Base-by-base conservation (phyloP, 2,797 vertebrate genomes). In the Enteromius viviparus region DNA sequence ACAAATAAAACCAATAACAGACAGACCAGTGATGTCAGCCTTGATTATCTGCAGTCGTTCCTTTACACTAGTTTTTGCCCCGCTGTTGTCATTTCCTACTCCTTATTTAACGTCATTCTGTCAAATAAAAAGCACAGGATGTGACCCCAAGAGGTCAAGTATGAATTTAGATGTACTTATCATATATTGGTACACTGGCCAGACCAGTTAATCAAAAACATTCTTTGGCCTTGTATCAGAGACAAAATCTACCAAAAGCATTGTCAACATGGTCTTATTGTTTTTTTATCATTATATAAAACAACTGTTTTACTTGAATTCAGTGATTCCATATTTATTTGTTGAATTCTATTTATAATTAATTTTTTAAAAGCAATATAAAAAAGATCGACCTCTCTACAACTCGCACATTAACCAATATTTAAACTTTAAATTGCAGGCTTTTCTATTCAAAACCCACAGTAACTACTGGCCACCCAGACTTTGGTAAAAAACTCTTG, bases 31-130 rank as follows among this genome's bases (percentile, higher is more conserved):
- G 86, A 90, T 89, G 89, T 90, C 89, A 89, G 69, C 34, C 40
- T 68, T 76, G 47, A 80, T 87, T 87, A 82, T 76, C 40, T 62
- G 66, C 71, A 85, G 58, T 15, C 37, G 76, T 72, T 84, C 65
- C 76, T 65, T 6, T 76, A 70, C 77, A 78, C 55, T 78, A 14
- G 78, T 78, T 51, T 84, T 81, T 81, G 32, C 88, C 80, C 85
- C 78, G 47, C 82, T 84, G 84, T 87, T 89, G 90, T 87, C 26
- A 81, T 89, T 91, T 86, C 72, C 58, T 82, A 72, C 58, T 77
- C 78, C 87, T 91, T 89, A 86, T 87, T 86, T 87, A 79, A 87
- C 84, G 70, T 69, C 69, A 78, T 84, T 82, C 76, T 64, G 77
- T 65, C 72, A 53, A 21, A 55, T 55, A 78, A 45, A 82, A 87